Percentiles rank a stretch among this genome's conserved stretches.
These are phyloP conservation scores for Stichopus chloronotus DNA, from an alignment of 35 echinoderm and acorn worm genomes.

Conservation along the genomic window DNA sequence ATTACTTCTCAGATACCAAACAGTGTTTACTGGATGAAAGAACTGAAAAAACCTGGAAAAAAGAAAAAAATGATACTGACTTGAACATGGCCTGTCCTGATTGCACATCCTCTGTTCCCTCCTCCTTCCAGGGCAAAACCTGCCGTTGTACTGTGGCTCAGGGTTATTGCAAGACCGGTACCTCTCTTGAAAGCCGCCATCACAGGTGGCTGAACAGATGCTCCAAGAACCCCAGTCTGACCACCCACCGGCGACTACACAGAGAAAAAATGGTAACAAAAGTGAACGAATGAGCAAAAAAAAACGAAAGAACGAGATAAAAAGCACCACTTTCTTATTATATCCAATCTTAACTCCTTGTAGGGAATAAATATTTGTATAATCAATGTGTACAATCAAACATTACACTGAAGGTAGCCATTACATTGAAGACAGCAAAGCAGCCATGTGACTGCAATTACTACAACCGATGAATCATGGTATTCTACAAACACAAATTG, in stretches of 20 bases:
- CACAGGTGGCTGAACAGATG: constrained; percentile 71
- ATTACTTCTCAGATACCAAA: too few species aligned
- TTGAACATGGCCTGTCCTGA: constrained; percentile 68
- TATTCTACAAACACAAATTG: too few species aligned
- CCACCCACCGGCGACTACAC: constrained; percentile 83
- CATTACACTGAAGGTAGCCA: too few species aligned
- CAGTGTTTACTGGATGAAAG: too few species aligned
- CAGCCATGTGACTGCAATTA: too few species aligned
- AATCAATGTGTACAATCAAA: too few species aligned
- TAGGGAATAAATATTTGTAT: neutral
- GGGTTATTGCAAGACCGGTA: constrained; percentile 70
- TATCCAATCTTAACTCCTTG: neutral
- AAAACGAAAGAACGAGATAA: neutral
- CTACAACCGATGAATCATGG: too few species aligned
- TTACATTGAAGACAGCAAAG: too few species aligned
- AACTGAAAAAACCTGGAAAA: too few species aligned
- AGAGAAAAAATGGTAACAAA: neutral
- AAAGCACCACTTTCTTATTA: neutral
- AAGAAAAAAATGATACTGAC: constrained; percentile 43
- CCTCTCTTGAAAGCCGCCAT: constrained; percentile 66
- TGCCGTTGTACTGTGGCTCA: constrained; percentile 71
- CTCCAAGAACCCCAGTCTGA: constrained; percentile 79
- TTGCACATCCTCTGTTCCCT: constrained; percentile 70
- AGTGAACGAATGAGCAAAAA: too few species aligned
- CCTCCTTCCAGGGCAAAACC: constrained; percentile 58